phyloP scores from a whole-genome alignment of 1,140 invertebrate genomes.

The Akabosia matsudoensis region DNA sequence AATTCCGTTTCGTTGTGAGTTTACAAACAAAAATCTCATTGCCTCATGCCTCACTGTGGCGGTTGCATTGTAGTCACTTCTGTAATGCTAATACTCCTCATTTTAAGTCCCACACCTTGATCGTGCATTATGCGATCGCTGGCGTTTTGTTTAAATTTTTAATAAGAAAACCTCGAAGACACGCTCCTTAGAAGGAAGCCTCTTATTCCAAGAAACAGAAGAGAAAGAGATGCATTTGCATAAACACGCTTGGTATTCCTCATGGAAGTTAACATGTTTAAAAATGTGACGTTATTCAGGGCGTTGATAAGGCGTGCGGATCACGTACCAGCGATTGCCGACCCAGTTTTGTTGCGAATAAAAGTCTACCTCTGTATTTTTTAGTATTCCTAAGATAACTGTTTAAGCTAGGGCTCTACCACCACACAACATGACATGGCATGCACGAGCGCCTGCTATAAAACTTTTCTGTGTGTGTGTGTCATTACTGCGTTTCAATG shows the following conservation, averaged over 20 bases:
- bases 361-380: too few relatives aligned
- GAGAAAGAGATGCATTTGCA: background rate
- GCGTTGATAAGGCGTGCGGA: background rate
- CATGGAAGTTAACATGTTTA: background rate
- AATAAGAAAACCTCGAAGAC: too few relatives aligned
- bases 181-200: too few relatives aligned
- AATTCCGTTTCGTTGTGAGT: too few relatives aligned
- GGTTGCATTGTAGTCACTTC: background rate
- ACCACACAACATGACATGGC: too few relatives aligned
- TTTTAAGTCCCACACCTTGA: constrained; percentile 11
- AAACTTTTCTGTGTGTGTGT: background rate
- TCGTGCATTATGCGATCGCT: background rate
- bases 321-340: background rate
- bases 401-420: too few relatives aligned
- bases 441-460: background rate
- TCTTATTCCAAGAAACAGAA: too few relatives aligned
- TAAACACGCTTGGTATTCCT: background rate
- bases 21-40: too few relatives aligned
- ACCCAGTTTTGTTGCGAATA: background rate
- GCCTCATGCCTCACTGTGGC: background rate
- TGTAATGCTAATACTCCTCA: background rate
- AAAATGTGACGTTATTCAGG: background rate
- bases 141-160: too few relatives aligned
- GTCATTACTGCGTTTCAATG: background rate
- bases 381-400: too few relatives aligned